Percentiles rank a stretch among this genome's conserved stretches.
Evolutionary conservation across 1,140 invertebrate genomes (phyloP).

Genomic region (Hycleus phaleratus): DNA sequence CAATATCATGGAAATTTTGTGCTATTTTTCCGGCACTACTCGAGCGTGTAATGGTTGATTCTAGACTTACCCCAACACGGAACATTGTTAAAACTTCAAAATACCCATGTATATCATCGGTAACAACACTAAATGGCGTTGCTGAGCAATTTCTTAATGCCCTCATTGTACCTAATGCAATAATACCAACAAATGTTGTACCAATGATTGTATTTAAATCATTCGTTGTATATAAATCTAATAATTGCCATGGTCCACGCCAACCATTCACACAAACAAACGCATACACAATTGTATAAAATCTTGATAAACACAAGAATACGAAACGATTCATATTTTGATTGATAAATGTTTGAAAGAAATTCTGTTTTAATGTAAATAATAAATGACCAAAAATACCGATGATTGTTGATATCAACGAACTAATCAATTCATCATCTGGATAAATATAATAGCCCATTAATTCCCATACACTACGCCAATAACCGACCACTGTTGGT

Average conservation of each 20-base stretch:
- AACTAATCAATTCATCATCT: slow-evolving; percentile 48
- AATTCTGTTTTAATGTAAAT: slow-evolving; percentile 59
- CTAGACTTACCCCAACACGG: slow-evolving; percentile 53
- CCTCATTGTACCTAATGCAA: slow-evolving; percentile 56
- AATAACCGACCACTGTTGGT: slow-evolving; percentile 74
- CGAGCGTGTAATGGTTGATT: too few relatives aligned
- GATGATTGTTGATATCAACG: slow-evolving; percentile 55
- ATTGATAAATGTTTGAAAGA: slow-evolving; percentile 52
- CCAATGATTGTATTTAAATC: slow-evolving; percentile 50
- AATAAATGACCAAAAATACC: slow-evolving; percentile 60
- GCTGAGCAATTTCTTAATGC: slow-evolving; percentile 72
- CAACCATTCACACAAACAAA: slow-evolving; percentile 76
- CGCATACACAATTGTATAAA: slow-evolving; percentile 67
- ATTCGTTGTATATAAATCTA: slow-evolving; percentile 60
- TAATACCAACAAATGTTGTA: slow-evolving; percentile 53
- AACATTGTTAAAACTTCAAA: slow-evolving; percentile 80
- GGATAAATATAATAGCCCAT: slow-evolving; percentile 66
- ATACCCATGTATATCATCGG: slow-evolving; percentile 65
- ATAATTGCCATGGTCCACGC: slow-evolving; percentile 69
- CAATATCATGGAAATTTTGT: neutral
- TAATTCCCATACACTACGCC: slow-evolving; percentile 77
- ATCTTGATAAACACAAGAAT: slow-evolving; percentile 62
- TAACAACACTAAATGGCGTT: slow-evolving; percentile 66
- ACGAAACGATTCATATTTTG: slow-evolving; percentile 58
- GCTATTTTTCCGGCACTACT: neutral